A percentile compares a stretch with the other conserved stretches of the same genome.
Conservation (phyloP, 2,797 vertebrate species). For the Melopsittacus undulatus region DNA sequence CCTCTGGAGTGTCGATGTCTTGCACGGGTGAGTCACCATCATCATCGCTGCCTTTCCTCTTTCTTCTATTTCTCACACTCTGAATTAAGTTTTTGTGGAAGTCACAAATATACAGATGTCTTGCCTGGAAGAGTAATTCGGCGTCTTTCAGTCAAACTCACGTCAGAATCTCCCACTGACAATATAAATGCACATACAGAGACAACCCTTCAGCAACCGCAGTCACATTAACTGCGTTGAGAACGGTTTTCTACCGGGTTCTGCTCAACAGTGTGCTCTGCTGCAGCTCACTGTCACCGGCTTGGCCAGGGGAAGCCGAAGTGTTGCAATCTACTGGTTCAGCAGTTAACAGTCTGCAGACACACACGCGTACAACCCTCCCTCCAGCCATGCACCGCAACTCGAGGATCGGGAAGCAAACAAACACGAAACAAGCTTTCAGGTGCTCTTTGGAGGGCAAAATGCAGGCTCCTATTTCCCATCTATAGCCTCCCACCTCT, state of each 20-base stretch:
- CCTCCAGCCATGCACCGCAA: not conserved
- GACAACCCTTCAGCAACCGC: not conserved
- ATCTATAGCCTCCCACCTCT: not conserved
- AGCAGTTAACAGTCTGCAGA: not conserved
- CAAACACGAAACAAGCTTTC: not conserved
- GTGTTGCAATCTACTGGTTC: not conserved
- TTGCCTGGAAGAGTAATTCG: constrained; percentile 71
- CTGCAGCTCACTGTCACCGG: not conserved
- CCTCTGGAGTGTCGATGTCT: constrained; percentile 83
- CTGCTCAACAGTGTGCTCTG: accelerated
- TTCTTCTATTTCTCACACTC: constrained; percentile 84
- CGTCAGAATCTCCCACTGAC: not conserved
- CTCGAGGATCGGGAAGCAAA: not conserved
- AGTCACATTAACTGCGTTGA: not conserved
- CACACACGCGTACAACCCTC: not conserved
- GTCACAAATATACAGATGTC: constrained; percentile 85
- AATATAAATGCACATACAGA: accelerated
- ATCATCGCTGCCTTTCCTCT: constrained; percentile 85
- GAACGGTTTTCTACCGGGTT: not conserved
- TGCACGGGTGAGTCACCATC: constrained; percentile 84
- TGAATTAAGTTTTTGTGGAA: constrained; percentile 87
- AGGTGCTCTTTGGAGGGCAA: not conserved
- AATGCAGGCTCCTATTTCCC: not conserved
- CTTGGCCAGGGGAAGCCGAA: not conserved
- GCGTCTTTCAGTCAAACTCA: constrained; percentile 3